Conservation (phyloP, 2,113 vertebrate genomes). For the Syrmaticus mikado region DNA sequence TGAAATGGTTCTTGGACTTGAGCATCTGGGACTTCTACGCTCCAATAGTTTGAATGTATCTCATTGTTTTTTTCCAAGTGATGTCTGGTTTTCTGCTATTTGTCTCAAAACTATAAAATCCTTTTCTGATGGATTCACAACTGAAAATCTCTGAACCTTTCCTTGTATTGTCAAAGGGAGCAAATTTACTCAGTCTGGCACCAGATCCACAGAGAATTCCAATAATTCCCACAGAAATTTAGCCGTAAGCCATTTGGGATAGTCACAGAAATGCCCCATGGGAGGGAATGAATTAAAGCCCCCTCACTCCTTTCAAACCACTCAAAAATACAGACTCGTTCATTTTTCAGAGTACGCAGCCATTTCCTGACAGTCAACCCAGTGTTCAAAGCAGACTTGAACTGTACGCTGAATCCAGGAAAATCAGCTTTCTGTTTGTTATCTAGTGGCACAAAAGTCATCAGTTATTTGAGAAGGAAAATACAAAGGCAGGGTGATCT, state of each 20-base stretch:
- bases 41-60: neutral
- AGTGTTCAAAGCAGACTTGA: neutral
- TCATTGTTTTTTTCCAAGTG: neutral
- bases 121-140: slow-evolving; percentile 6
- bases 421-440: neutral
- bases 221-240: neutral
- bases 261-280: neutral
- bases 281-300: neutral
- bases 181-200: neutral
- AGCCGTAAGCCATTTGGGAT: neutral
- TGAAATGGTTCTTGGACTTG: neutral
- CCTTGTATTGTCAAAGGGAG: neutral
- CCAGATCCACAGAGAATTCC: neutral
- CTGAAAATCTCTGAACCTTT: slow-evolving; percentile 5
- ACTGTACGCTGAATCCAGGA: neutral
- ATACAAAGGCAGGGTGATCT: neutral
- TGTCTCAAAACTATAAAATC: slow-evolving; percentile 14
- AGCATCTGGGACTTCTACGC: neutral
- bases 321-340: neutral
- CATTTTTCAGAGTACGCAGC: neutral
- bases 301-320: neutral
- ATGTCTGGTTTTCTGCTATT: neutral
- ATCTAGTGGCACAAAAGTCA: neutral
- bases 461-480: neutral
- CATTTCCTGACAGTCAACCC: neutral